Evolutionary conservation across 2,888 invertebrate species (phyloP).

Genomic region (Graphium colonna): DNA sequence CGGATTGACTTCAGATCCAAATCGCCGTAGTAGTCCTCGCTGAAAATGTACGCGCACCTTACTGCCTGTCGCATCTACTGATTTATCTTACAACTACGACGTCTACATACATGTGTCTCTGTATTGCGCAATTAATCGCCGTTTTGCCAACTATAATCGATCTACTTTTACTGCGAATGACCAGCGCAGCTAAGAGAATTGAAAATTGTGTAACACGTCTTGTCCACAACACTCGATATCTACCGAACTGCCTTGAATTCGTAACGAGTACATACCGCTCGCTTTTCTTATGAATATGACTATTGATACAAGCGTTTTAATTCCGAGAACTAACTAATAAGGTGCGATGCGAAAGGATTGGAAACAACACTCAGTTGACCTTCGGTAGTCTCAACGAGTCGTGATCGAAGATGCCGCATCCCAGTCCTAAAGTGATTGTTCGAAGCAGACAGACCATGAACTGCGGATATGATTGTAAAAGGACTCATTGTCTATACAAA

Average conservation of each 20-base stretch:
- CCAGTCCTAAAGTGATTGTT: slow-evolving; percentile 40
- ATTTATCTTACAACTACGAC: slow-evolving; percentile 45
- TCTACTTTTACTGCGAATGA: slow-evolving; percentile 59
- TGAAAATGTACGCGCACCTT: slow-evolving; percentile 82
- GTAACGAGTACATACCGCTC: slow-evolving; percentile 60
- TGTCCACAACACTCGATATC: slow-evolving; percentile 52
- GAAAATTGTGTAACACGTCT: slow-evolving; percentile 69
- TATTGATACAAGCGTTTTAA: slow-evolving; percentile 44
- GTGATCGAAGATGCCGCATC: slow-evolving; percentile 40
- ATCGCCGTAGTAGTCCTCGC: slow-evolving; percentile 98
- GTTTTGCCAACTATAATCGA: slow-evolving; percentile 54
- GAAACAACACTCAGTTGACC: slow-evolving; percentile 41
- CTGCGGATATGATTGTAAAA: slow-evolving; percentile 23
- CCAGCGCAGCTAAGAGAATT: slow-evolving; percentile 42
- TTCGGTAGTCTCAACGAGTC: slow-evolving; percentile 36
- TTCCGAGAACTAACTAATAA: slow-evolving; percentile 38
- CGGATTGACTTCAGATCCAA: slow-evolving; percentile 96
- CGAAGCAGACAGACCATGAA: slow-evolving; percentile 42
- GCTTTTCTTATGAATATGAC: slow-evolving; percentile 58
- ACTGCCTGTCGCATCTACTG: slow-evolving; percentile 62
- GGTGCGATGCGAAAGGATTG: slow-evolving; percentile 37
- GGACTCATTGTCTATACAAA: slow-evolving; percentile 34
- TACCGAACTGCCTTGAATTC: slow-evolving; percentile 71
- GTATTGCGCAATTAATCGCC: slow-evolving; percentile 23
- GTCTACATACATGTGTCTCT: slow-evolving; percentile 26